Evolutionary conservation across 2,888 invertebrate genomes (phyloP).

Genomic region (Aproaerema taeniolella): DNA sequence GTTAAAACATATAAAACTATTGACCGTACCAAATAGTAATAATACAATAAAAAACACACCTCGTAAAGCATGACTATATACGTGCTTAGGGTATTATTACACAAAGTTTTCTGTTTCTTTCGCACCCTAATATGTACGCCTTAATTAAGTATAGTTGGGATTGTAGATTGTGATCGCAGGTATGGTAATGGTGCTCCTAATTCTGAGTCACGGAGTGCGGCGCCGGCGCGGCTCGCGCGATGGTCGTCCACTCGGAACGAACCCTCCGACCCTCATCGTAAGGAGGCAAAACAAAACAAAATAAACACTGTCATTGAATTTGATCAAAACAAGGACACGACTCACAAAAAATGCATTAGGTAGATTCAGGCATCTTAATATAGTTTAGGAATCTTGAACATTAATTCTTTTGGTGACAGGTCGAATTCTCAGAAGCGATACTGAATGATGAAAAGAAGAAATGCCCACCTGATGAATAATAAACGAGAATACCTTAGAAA

Average conservation of each 20-base stretch:
- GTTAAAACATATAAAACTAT: neutral
- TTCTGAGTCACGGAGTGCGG: slow-evolving; percentile 51
- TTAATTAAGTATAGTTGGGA: slow-evolving; percentile 54
- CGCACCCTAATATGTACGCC: slow-evolving; percentile 53
- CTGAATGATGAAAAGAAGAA: no score
- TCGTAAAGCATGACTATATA: slow-evolving; percentile 27
- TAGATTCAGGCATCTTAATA: no score
- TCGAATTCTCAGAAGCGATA: no score
- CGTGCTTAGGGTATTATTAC: slow-evolving; percentile 34
- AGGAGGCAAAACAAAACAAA: neutral
- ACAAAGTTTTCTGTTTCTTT: slow-evolving; percentile 44
- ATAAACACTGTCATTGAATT: slow-evolving; percentile 1
- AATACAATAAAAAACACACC: slow-evolving; percentile 4
- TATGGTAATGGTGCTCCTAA: slow-evolving; percentile 51
- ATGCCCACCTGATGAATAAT: no score
- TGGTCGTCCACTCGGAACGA: slow-evolving; percentile 40
- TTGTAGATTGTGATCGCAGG: slow-evolving; percentile 53
- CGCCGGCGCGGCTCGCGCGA: slow-evolving; percentile 37
- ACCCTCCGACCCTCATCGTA: slow-evolving; percentile 25
- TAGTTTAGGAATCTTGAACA: no score
- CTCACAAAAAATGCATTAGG: neutral
- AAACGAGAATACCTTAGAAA: no score
- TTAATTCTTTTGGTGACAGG: no score
- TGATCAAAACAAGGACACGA: neutral
- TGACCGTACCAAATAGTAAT: neutral